Evolutionary conservation across 2,113 vertebrate genomes (phyloP), one percentile per base, ranked within the genome.

Genomic region (Atlantisia rogersi): DNA sequence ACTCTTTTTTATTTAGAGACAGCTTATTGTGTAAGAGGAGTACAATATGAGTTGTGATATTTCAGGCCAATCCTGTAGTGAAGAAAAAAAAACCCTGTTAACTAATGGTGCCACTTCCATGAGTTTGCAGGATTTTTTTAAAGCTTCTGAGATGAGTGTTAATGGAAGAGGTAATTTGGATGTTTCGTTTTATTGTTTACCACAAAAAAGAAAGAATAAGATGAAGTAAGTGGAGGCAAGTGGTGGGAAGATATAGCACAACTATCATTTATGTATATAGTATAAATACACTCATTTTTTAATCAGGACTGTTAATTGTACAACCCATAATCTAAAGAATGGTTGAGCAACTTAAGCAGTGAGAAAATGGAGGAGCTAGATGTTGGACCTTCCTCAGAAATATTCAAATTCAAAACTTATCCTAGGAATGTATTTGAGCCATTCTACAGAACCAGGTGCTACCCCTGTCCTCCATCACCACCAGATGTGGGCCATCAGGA

Each of bases 341-440:
- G 20, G 24, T 67, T 84, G 21, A 55, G 28, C 29, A 60, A 62
- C 18, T 75, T 17, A 70, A 44, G 20, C 9, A 44, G 11, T 29
- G 50, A 24, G 18, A 59, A 79, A 80, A 52, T 7, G 4, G 35
- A 86, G 67, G 53, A 91, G 56, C 12, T 60, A 28, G 4, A 20
- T 44, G 39, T 17, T 76, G 40, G 35, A 83, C 15, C 19, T 55
- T 84, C 52, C 28, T 67, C 48, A 81, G 39, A 56, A 40, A 37
- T 18, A 40, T 32, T 76, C 17, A 44, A 21, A 70, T 62, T 75
- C 73, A 25, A 29, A 82, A 3, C 22, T 74, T 5, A 1, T 32
- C 14, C 4, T 0, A 76, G 3, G 16, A 6, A 3, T 9, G 13
- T 55, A 37, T 70, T 75, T 37, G 7, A 58, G 32, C n/a, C 3